Conservation (phyloP, 2,797 vertebrate species). For the Caiman crocodilus region DNA sequence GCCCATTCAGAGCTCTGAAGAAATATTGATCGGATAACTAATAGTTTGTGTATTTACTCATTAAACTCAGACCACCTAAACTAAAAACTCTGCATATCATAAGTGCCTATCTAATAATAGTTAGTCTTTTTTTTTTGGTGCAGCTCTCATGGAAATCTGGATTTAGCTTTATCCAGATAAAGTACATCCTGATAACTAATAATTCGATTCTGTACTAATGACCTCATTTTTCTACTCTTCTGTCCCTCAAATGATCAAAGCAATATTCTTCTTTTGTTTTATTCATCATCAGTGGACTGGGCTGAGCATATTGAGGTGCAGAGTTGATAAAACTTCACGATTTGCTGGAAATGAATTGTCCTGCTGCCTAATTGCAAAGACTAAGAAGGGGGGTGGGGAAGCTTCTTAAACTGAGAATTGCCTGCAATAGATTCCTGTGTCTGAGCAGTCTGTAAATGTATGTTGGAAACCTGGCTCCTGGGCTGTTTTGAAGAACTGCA, state of each 20-base stretch:
- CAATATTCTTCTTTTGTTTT: not conserved
- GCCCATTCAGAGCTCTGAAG: not conserved
- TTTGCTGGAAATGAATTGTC: not conserved
- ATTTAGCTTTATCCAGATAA: not conserved
- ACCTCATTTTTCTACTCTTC: not conserved
- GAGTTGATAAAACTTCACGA: not conserved
- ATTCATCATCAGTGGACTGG: not conserved
- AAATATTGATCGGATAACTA: not conserved
- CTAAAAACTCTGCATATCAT: not conserved
- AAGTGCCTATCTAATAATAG: not conserved
- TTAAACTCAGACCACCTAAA: not conserved
- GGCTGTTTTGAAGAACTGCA: not conserved
- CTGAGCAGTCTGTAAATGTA: not conserved
- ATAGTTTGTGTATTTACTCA: not conserved
- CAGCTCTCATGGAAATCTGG: not conserved
- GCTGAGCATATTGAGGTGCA: not conserved
- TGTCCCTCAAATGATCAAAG: not conserved
- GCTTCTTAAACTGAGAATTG: not conserved
- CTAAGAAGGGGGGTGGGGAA: not conserved
- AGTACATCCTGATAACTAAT: not conserved
- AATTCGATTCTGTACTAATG: slow-evolving; percentile 9
- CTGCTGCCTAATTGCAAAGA: not conserved
- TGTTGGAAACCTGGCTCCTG: not conserved
- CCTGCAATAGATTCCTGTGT: not conserved
- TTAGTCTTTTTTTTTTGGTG: not conserved